Base-by-base conservation (phyloP, 2,113 vertebrate genomes). In the Cariama cristata region DNA sequence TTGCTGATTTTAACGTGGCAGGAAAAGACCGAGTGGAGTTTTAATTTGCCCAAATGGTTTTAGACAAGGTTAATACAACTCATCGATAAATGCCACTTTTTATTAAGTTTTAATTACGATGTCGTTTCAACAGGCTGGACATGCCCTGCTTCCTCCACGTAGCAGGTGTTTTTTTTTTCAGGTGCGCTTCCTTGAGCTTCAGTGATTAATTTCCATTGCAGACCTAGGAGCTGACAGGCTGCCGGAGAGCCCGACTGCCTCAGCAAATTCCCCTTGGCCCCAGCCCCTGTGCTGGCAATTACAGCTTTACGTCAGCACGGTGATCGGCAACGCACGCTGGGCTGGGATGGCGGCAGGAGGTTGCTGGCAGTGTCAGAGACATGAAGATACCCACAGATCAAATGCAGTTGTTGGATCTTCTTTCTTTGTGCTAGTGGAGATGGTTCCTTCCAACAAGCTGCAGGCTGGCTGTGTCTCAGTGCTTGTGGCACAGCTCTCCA, bases 31-130 rank as follows among this genome's bases (percentile, higher is more conserved):
- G 33, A 87, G 68, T 77, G 20, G 84, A 64, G 55, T 92, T 92
- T 95, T 88, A 74, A 83, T 96, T 81, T 82, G 72, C n/a, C 90
- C 82, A 84, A 93, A 92, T 42, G 90, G 63, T 72, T 97, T 95
- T 44, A 74, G 94, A 97, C 95, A 95, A 89, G 92, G 93, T 97
- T 96, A 90, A 95, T 91, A 91, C 82, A 93, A 63, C 74, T 38
- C 73, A 45, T 90, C 19, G 12, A 63, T 77, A 83, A 93, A 58
- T 24, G 42, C 67, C 28, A 35, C 62, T 67, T 95, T 96, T 95
- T 92, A 95, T 97, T 90, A 60, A 42, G 63, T 93, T 94, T 91
- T 91, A 95, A 91, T 96, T 89, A 79, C 60, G 12, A n/a, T 7
- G 67, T 75, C 32, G 42, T 94, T 96, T 93, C 71, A 74, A 74